Evolutionary conservation across 2,113 vertebrate genomes (phyloP).

Genomic region (Urocitellus parryii): DNA sequence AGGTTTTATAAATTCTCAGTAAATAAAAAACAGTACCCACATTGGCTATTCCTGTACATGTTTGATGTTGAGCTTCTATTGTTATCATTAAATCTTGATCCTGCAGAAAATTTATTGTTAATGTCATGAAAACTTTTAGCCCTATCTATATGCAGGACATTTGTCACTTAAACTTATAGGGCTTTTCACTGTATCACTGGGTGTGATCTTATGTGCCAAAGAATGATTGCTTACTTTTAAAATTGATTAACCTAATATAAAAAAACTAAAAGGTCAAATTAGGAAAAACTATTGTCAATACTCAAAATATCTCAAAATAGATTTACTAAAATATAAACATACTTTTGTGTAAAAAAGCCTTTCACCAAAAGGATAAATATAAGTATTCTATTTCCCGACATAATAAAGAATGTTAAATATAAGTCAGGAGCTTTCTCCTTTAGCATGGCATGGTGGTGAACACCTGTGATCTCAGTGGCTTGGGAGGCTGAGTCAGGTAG

Average conservation of each 20-base stretch:
- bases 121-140: neutral
- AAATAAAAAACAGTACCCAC: neutral
- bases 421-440: neutral
- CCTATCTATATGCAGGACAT: neutral
- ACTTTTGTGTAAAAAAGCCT: neutral
- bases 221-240: neutral
- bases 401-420: neutral
- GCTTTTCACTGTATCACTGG: neutral
- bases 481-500: too few species aligned
- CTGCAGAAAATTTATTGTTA: neutral
- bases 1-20: neutral
- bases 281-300: neutral
- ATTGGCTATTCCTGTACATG: neutral
- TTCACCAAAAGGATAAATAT: neutral
- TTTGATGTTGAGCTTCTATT: constrained; percentile 6
- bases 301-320: neutral
- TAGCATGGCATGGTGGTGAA: too few species aligned
- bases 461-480: too few species aligned
- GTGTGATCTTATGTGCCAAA: neutral
- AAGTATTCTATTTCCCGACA: neutral
- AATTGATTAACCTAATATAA: neutral
- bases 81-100: neutral
- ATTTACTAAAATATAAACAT: neutral
- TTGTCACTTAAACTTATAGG: neutral
- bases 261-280: neutral